Evolutionary conservation across 1,140 invertebrate species (phyloP).

Genomic region (Idris sp.): DNA sequence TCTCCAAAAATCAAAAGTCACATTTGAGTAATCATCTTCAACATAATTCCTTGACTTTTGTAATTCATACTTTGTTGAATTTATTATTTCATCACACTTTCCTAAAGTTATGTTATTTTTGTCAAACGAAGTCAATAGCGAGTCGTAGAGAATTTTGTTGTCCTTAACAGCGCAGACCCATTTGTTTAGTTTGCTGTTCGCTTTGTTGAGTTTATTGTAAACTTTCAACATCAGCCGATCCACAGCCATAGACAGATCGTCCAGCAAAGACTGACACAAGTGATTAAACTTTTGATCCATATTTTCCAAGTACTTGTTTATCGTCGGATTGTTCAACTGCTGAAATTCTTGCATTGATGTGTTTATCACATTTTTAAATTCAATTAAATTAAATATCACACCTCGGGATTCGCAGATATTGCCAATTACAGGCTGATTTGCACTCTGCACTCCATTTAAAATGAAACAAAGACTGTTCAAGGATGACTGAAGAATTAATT

Average conservation of each 20-base stretch:
- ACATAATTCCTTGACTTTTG: conserved; percentile 24
- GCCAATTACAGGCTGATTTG: conserved; percentile 23
- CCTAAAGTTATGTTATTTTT: conserved; percentile 36
- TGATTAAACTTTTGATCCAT: conserved; percentile 35
- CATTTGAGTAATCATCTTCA: conserved; percentile 25
- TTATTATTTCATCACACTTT: conserved; percentile 21
- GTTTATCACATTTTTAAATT: conserved; percentile 32
- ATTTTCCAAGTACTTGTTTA: conserved; percentile 25
- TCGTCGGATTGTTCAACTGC: conserved; percentile 27
- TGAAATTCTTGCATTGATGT: conserved; percentile 31
- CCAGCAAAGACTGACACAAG: conserved; percentile 30
- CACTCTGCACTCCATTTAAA: conserved; percentile 20
- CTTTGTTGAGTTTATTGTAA: conserved; percentile 34
- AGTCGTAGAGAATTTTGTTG: conserved; percentile 38
- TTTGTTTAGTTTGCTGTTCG: conserved; percentile 39
- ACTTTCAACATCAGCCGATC: conserved; percentile 41
- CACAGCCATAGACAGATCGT: conserved; percentile 30
- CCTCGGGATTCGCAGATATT: conserved; percentile 36
- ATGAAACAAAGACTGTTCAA: conserved; percentile 38
- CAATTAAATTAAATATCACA: conserved; percentile 34
- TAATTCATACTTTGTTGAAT: conserved; percentile 4
- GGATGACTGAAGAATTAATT: conserved; percentile 28
- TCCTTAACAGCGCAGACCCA: conserved; percentile 33
- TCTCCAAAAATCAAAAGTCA: conserved; percentile 34
- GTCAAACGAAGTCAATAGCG: conserved; percentile 33